Evolutionary conservation across 1,140 invertebrate genomes (phyloP), one percentile per base, ranked within the genome.

Genomic region (Dendrolimus punctatus): DNA sequence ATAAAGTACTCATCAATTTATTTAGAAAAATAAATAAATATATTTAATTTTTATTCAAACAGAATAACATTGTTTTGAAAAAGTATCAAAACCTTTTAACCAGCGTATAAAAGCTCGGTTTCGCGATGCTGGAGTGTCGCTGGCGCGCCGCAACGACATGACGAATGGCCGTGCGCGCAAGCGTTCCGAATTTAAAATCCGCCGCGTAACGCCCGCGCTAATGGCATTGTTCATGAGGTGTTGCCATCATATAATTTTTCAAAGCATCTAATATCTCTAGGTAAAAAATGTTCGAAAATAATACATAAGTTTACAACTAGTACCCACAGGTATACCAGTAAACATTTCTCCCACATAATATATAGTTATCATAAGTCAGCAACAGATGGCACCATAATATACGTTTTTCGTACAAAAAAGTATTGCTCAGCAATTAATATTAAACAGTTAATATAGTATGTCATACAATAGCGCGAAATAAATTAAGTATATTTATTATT

Each of bases 151-250:
- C 61, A 72, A 76, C 80, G 81, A 83, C 81, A 85, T 83, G 81
- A 85, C 81, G 81, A 81, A 85, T 85, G 81, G 80, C 67, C 51
- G 67, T 55, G 68, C 73, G 66, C 73, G 77, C 77, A 81, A 78
- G 68, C 73, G 77, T 79, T 83, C 80, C 81, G 79, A 83, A 81
- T 85, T 83, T 85, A 85, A 85, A 85, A 85, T 85, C 66, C 79
- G 81, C 81, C 75, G 78, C 76, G 76, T 85, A 85, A 85, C 73
- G 78, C 66, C 68, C 64, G 60, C 65, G 69, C 71, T 83, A 85
- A 83, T 85, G 77, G 79, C 76, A 80, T 85, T 82, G 79, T 85
- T 85, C 82, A 81, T 85, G 71, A 76, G 70, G 66, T 58, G 66
- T 57, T 59, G 58, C 67, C 55, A 73, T 23, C 3, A 23, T 23